phyloP scores from a whole-genome alignment of 2,888 invertebrate genomes.

The Aphelenchoides bicaudatus region DNA sequence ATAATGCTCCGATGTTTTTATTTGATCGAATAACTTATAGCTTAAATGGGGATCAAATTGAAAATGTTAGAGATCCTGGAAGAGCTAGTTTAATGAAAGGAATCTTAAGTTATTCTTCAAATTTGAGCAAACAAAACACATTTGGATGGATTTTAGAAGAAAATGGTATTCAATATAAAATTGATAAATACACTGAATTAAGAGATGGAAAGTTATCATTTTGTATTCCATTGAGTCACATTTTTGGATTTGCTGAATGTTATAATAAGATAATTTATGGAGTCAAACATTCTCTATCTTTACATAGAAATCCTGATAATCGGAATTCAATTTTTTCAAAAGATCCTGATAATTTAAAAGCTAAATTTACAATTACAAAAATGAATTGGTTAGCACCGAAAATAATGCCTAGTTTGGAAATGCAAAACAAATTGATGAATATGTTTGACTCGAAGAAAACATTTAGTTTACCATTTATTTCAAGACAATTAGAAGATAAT shows the following conservation, averaged over 20 bases:
- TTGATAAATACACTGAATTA: conserved; percentile 40
- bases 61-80: conserved; percentile 38
- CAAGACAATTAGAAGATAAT: conserved; percentile 45
- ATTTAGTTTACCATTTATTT: conserved; percentile 39
- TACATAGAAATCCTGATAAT: conserved; percentile 42
- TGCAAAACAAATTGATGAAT: conserved; percentile 42
- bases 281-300: conserved; percentile 38
- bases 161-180: conserved; percentile 36
- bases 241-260: conserved; percentile 46
- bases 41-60: conserved; percentile 34
- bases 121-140: conserved; percentile 43
- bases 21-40: conserved; percentile 40
- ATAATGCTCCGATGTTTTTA: conserved; percentile 42
- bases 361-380: conserved; percentile 40
- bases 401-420: conserved; percentile 40
- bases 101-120: conserved; percentile 34
- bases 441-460: conserved; percentile 36
- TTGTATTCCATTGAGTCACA: conserved; percentile 41
- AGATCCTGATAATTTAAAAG: conserved; percentile 35
- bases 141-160: conserved; percentile 41
- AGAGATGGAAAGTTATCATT: conserved; percentile 40
- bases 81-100: conserved; percentile 42
- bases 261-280: conserved; percentile 44
- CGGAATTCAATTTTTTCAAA: conserved; percentile 32
- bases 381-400: conserved; percentile 47